Evolutionary conservation across 2,113 vertebrate species (phyloP).

Genomic region (Lates calcarifer): DNA sequence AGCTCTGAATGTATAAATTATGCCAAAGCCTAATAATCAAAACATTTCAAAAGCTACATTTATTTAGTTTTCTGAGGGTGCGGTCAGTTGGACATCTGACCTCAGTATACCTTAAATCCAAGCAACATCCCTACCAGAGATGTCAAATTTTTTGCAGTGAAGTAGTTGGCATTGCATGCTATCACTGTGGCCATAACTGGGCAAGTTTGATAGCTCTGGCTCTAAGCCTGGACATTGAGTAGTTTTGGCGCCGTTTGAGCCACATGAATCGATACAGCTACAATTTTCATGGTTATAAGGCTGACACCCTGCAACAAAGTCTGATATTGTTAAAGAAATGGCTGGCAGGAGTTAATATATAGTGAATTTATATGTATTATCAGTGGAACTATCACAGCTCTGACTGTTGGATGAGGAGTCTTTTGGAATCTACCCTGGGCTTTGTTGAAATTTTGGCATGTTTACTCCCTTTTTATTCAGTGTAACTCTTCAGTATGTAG

Average conservation of each 20-base stretch:
- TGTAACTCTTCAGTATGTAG: background rate
- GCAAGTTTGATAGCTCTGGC: constrained; percentile 50
- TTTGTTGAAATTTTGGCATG: background rate
- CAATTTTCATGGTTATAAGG: constrained; percentile 19
- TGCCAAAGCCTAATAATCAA: background rate
- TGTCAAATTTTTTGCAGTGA: background rate
- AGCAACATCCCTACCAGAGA: background rate
- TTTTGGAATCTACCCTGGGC: background rate
- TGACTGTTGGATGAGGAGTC: background rate
- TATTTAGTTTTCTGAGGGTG: background rate
- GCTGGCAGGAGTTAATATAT: background rate
- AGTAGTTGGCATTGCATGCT: constrained; percentile 17
- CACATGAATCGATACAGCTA: constrained; percentile 54
- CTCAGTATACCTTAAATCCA: background rate
- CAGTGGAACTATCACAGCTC: background rate
- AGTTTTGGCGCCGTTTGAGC: constrained; percentile 24
- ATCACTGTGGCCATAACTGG: constrained; percentile 51
- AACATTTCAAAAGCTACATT: background rate
- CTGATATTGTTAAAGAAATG: constrained; percentile 1
- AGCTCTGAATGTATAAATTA: background rate
- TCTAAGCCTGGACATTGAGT: constrained; percentile 20
- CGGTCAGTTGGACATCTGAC: no score
- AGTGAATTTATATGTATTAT: background rate
- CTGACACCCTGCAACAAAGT: constrained; percentile 7
- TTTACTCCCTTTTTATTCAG: background rate